Evolutionary conservation across 2,797 vertebrate genomes (phyloP), one percentile per base, ranked within the genome.

Genomic region (Saxicola maurus): DNA sequence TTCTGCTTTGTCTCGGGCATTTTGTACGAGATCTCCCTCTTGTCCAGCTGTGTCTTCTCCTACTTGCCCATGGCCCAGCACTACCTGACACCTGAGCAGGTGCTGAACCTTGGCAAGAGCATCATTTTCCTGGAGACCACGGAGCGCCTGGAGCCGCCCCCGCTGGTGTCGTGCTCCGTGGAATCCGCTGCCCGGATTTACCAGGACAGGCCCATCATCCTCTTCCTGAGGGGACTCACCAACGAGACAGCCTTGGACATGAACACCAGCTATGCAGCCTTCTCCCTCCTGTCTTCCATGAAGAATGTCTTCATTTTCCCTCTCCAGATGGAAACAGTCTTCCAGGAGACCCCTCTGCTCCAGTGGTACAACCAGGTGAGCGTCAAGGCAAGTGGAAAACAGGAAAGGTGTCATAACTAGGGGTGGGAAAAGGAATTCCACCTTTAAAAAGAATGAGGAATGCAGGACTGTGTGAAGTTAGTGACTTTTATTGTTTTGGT

Each of bases 41-140:
- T 95, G 51, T 91, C 96, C 6, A 10, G 78, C 61, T 95, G 96
- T 19, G 75, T 95, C 83, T 96, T 95, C 90, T 94, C 94, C 59
- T 96, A 95, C 27, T 23, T 94, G 61, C 95, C 94, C 14, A 7
- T 92, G 76, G 43, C 91, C 71, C 95, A 91, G 74, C 73, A 75
- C 17, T 92, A 95, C 71, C 68, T 95, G 89, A 96, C 60, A 7
- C 94, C 46, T 0, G 95, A 97, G 82, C 92, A 92, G 45, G 81
- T 97, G 84, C 31, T 98, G 92, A 87, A 65, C 75, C 78, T 88
- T 0, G 94, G 95, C 17, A 96, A 52, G 30, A 90, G 94, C 82
- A 97, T 98, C 20, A 95, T 98, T 73, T 97, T 98, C 71, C 80
- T 98, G 80, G 97, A 98, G 91, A 98, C 96, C 0, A 97, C 97